Evolutionary conservation across 92 coral and sea anemone species (phyloP), one percentile per base, ranked within the genome.

Genomic region (Heliopora coerulea): DNA sequence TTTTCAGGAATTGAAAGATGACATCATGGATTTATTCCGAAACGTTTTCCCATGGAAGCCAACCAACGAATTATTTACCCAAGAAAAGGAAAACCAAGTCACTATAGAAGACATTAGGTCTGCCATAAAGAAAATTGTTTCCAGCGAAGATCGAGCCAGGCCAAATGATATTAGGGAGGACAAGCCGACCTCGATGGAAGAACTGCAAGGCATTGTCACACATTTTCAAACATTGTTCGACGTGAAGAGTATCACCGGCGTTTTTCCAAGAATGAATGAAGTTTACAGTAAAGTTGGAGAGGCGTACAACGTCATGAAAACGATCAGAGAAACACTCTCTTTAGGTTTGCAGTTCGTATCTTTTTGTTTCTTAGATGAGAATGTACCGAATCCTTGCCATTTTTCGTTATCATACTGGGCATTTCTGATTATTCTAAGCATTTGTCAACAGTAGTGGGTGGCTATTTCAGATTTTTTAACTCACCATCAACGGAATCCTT

Each of bases 161-260:
- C 95, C 96, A 56, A 65, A 76, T 20, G 96, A 87, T 54, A 62
- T 89, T 24, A 75, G 78, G 58, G 87, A 88, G 6, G 66, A 50
- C 25, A 89, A 83, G 46, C 87, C 89, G 18, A 88, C 91, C 8
- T 77, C 86, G 34, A 23, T 80, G 49, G 92, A 90, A 37, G 93
- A 89, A 54, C 64, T 93, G 23, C 88, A 83, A 46, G 83, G 93
- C 78, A 88, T 93, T 58, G 83, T 93, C 42, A 96, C 96, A 17
- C 98, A 93, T 59, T 93, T 93, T 68, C 98, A 93, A 79, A 93
- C 83, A 78, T 82, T 93, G 35, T 93, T 93, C 67, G 98, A 93
- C 77, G 89, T 93, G 3, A 78, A 70, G 9, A 89, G 81, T 59
- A 81, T 87, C 17, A 57, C 90, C 1, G 98, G 98, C 64, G 83